Evolutionary conservation across 2,888 invertebrate genomes (phyloP).

Genomic region (Brachyopa scutellaris): DNA sequence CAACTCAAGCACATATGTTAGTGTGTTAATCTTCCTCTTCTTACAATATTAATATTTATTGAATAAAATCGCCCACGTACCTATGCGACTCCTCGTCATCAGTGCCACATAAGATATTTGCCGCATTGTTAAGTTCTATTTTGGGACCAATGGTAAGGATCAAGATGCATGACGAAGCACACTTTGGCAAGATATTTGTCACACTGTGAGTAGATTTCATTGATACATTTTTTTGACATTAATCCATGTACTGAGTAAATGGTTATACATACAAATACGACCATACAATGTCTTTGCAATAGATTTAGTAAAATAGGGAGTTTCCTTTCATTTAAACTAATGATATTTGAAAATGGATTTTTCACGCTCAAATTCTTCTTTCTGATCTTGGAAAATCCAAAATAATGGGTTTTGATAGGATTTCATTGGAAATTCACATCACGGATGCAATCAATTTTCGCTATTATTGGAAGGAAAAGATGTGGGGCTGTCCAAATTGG

Average conservation of each 20-base stretch:
- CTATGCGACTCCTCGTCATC: slow-evolving; percentile 1
- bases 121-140: slow-evolving; percentile 19
- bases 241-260: slow-evolving; percentile 6
- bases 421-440: neutral
- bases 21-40: no score
- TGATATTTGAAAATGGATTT: slow-evolving; percentile 8
- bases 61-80: no score
- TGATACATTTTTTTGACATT: slow-evolving; percentile 40
- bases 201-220: slow-evolving; percentile 13
- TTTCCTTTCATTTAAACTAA: slow-evolving; percentile 6
- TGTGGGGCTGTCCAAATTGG: neutral
- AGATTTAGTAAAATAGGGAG: neutral
- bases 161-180: slow-evolving; percentile 12
- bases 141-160: neutral
- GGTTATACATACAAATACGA: neutral
- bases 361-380: neutral
- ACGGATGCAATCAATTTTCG: neutral
- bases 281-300: neutral
- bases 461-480: neutral
- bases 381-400: neutral
- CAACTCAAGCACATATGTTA: no score
- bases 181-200: slow-evolving; percentile 21
- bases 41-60: no score
- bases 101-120: neutral
- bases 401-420: neutral